A percentile compares a stretch with the other conserved stretches of the same genome.
Evolutionary conservation across 2,888 invertebrate genomes (phyloP).

Genomic region (Mimas tiliae): DNA sequence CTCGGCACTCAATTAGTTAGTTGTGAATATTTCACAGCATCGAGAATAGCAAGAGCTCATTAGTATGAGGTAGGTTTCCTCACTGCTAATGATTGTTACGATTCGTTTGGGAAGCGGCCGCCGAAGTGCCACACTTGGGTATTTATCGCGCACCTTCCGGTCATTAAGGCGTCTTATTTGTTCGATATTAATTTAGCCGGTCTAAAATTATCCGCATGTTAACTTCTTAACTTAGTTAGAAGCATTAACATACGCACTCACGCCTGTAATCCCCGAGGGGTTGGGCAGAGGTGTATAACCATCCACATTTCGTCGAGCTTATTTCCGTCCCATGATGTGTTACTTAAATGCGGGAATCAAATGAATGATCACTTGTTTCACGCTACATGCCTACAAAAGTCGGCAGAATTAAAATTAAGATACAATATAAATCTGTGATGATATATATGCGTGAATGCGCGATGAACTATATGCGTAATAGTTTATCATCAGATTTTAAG

Average conservation of each 20-base stretch:
- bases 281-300: too few species aligned
- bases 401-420: too few species aligned
- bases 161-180: slow-evolving; percentile 38
- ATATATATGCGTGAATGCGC: too few species aligned
- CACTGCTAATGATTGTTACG: slow-evolving; percentile 19
- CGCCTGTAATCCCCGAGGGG: too few species aligned
- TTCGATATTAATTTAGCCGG: slow-evolving; percentile 13
- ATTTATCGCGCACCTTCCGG: slow-evolving; percentile 39
- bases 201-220: slow-evolving; percentile 2
- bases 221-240: not conserved
- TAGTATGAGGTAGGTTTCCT: not conserved
- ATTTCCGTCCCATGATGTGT: too few species aligned
- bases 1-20: not conserved
- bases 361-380: too few species aligned
- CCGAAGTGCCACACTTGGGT: not conserved
- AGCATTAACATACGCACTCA: not conserved
- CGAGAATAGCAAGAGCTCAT: slow-evolving; percentile 12
- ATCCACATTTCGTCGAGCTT: too few species aligned
- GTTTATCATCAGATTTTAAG: too few species aligned
- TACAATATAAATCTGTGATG: too few species aligned
- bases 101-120: slow-evolving; percentile 19
- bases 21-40: not conserved
- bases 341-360: too few species aligned
- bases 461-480: too few species aligned
- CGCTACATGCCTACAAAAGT: too few species aligned